Percentiles rank a stretch among this genome's conserved stretches.
These are phyloP conservation scores for Spheniscus humboldti DNA, from an alignment of 2,797 vertebrate species.

Conservation along the genomic window DNA sequence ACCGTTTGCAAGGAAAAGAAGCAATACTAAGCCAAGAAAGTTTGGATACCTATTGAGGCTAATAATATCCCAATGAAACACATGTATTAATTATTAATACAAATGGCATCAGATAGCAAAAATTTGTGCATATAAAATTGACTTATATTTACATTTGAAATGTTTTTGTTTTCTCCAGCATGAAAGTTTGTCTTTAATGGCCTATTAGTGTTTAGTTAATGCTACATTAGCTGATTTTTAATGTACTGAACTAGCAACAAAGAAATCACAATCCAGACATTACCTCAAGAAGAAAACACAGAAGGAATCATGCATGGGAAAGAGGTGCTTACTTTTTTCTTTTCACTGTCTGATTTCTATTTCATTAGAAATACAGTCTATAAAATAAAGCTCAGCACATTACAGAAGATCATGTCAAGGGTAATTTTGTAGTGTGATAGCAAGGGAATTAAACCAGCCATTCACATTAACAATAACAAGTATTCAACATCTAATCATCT, in stretches of 20 bases:
- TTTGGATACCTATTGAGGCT: background rate
- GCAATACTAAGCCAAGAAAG: background rate
- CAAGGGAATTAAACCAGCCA: background rate
- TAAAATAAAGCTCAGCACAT: background rate
- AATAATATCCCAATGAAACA: background rate
- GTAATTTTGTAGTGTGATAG: background rate
- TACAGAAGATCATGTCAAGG: background rate
- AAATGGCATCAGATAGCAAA: conserved; percentile 32
- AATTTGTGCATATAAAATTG: background rate
- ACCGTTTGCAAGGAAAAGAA: background rate
- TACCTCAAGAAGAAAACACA: background rate
- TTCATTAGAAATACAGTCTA: background rate
- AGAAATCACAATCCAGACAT: background rate
- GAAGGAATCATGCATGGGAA: background rate
- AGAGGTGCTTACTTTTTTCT: background rate
- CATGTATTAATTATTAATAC: conserved; percentile 43
- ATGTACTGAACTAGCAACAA: background rate
- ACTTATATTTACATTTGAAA: conserved; percentile 33
- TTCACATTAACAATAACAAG: background rate
- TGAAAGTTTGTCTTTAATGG: conserved; percentile 23
- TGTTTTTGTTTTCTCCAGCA: background rate
- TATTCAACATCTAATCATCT: background rate
- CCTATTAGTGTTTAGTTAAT: conserved; percentile 41
- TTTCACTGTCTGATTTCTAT: background rate
- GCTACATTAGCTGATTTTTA: conserved; percentile 28